Evolutionary conservation across 2,113 vertebrate genomes (phyloP), one percentile per base, ranked within the genome.

Genomic region (Marmota flaviventris): DNA sequence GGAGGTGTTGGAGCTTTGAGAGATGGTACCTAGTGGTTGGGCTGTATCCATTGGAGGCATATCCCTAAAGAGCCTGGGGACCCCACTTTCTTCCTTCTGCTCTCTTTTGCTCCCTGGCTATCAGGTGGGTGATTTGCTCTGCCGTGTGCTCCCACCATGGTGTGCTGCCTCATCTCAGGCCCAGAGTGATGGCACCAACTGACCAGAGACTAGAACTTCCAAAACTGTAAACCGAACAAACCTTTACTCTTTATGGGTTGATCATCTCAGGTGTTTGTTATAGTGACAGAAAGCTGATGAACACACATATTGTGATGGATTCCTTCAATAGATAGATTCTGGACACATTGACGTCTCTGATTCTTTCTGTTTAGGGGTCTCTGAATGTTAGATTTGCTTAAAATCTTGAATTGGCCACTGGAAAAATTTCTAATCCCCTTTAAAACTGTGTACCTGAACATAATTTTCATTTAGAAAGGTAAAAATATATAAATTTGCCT

Each of bases 391-490:
- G 48, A 70, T 92, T 48, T 93, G 77, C 53, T 92, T 89, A 61
- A 72, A 91, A 96, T 78, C 85, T 24, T 85, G 88, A 88, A 89
- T 22, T 63, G 25, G 17, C 12, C 11, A 4, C 17, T 93, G 37
- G 42, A 83, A 24, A 76, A 14, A 51, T 78, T 85, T 93, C 51
- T 29, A 22, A 51, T 39, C 11, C 14, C 11, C 42, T 83, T 13
- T 39, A 85, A 73, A 63, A 88, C 53, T 84, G 39, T 27, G 29
- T 37, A 45, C 53, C 34, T 7, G 16, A 97, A 70, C 42, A 69
- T 27, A 29, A 91, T 95, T 94, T 96, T 84, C 22, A 12, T 48
- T 79, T 16, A 87, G 72, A 93, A 91, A 56, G 6, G 8, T 75
- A 25, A 37, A 37, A 56, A 48, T 29, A 4, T 48, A 29, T 73